These are phyloP conservation scores for Bungarus multicinctus DNA, from an alignment of 2,113 vertebrate species.

Conservation along the genomic window DNA sequence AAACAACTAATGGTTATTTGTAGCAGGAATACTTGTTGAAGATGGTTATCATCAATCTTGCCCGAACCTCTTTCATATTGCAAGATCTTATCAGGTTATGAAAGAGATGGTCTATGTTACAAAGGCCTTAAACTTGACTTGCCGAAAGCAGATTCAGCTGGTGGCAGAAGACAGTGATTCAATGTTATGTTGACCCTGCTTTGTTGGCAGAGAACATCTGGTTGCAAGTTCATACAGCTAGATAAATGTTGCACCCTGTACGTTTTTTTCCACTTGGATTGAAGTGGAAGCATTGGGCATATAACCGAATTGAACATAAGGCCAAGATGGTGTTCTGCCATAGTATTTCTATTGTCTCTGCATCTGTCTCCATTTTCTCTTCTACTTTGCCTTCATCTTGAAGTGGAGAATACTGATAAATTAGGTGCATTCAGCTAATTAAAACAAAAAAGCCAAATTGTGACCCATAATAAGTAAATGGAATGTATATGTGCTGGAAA, in stretches of 20 bases:
- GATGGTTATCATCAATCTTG: conserved; percentile 3
- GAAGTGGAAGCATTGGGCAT: conserved; percentile 49
- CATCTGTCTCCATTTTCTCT: conserved; percentile 56
- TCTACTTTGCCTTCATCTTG: conserved; percentile 37
- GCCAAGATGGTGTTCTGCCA: conserved; percentile 32
- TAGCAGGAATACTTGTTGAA: background rate
- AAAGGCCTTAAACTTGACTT: conserved; percentile 11
- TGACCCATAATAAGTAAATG: background rate
- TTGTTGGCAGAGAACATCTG: conserved; percentile 40
- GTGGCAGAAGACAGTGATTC: conserved; percentile 37
- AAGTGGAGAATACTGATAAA: conserved; percentile 16
- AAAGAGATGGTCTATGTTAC: background rate
- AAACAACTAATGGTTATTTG: background rate
- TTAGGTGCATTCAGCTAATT: conserved; percentile 44
- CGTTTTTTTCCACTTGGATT: conserved; percentile 53
- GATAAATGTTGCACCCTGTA: conserved; percentile 45
- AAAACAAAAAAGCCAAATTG: conserved; percentile 33
- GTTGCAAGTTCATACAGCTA: conserved; percentile 47
- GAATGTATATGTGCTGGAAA: background rate
- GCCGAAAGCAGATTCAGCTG: conserved; percentile 11
- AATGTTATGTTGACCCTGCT: conserved; percentile 32
- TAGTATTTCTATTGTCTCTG: conserved; percentile 48
- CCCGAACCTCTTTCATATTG: background rate
- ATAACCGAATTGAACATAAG: conserved; percentile 38
- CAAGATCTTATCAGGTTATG: conserved; percentile 19